Base-by-base conservation (phyloP, 2,797 vertebrate species). In the Pelochelys cantorii region DNA sequence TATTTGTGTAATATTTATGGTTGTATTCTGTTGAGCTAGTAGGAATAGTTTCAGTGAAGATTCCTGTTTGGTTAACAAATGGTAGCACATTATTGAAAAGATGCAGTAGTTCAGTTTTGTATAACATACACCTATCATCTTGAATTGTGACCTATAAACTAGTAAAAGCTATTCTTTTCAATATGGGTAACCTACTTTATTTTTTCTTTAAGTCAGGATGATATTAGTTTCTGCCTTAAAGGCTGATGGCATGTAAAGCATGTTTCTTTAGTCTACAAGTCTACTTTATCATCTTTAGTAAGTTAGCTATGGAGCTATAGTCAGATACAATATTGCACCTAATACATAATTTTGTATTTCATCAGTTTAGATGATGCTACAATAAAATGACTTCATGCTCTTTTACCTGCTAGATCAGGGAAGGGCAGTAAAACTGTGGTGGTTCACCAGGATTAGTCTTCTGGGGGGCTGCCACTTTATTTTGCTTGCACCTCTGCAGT, bases 171-270 rank as follows among this genome's bases (percentile, higher is more conserved):
- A 52, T 95, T 82, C 95, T 87, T 97, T 85, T 97, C 10, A 85
- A 96, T 78, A 87, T 97, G 22, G 34, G 94, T 96, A 91, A 75
- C 90, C 91, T 68, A 89, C 68, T 48, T 68, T 34, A 52, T 53
- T 48, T 59, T 78, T 74, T 56, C 37, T 95, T 91, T 80, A 27
- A 62, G 97, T 96, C 95, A 97, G 96, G 96, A 34, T 94, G 96
- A 34, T 94, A 83, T 89, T 29, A 83, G 90, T 87, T 93, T 91
- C 78, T 96, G 95, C 80, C 96, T 94, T 83, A 93, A 17, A n/a
- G 62, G 5, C 14, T 1, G 14, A 18, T 31, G n/a, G 6, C 4
- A 62, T 17, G 29, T 31, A 65, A 65, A 31, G 15, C 15, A 68
- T 4, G 17, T 7, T 68, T 71, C 13, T 94, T 93, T 93, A 89